Conservation (phyloP, 2,113 vertebrate species). For the Colistium nudipinnis region DNA sequence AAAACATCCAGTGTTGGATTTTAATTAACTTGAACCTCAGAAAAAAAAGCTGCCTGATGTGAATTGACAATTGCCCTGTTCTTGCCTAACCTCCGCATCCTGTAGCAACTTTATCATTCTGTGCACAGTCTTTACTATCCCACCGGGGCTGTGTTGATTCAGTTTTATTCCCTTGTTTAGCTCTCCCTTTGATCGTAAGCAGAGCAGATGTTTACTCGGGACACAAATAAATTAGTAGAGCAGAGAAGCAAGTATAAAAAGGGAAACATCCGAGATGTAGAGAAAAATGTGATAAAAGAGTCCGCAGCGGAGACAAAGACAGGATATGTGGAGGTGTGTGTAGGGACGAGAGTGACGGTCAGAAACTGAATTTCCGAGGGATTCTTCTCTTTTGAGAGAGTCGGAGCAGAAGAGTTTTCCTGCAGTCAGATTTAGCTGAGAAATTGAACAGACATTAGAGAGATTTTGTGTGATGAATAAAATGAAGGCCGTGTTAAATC, state of each 20-base stretch:
- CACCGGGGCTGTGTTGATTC: conserved; percentile 41
- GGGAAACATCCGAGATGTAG: not conserved
- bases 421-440: conserved; percentile 9
- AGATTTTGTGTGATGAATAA: not conserved
- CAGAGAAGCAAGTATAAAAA: not conserved
- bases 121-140: conserved; percentile 38
- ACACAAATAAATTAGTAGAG: conserved; percentile 49
- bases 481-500: conserved; percentile 11
- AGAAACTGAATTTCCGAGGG: conserved; percentile 18
- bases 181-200: conserved; percentile 53
- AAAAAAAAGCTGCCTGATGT: not conserved
- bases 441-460: not conserved
- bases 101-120: conserved; percentile 28
- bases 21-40: conserved; percentile 41
- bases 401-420: conserved; percentile 6
- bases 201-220: conserved; percentile 46
- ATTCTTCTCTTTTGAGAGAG: not conserved
- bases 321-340: not conserved
- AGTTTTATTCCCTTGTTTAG: conserved; percentile 46
- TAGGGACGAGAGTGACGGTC: not conserved
- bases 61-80: conserved; percentile 10
- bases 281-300: conserved; percentile 13
- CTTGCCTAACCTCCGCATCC: conserved; percentile 4
- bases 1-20: conserved; percentile 29
- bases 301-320: conserved; percentile 11